Evolutionary conservation across 2,888 invertebrate genomes (phyloP), one percentile per base, ranked within the genome.

Genomic region (Sphaerophoria rueppellii): DNA sequence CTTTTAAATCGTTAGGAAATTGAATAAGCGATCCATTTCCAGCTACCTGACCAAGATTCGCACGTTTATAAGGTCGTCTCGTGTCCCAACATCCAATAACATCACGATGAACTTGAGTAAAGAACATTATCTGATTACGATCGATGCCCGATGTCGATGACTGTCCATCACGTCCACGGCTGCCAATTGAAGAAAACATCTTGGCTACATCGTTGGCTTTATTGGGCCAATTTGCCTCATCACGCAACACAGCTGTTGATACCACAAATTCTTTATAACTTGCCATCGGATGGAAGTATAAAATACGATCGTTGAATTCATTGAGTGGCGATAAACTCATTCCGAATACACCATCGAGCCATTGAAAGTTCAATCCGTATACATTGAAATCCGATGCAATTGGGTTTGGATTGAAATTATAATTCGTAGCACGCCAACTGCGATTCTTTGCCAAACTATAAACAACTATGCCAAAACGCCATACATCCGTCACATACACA

Each of bases 201-300:
- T 91, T 90, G 3, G 90, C 80, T 2, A 90, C 88, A 9, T 90
- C 90, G 14, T 89, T 90, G 4, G 88, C 88, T 12, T 89, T 89
- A 6, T 89, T 88, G 0, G 89, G 86, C 92, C 93, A 93, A 7
- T 92, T 89, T 0, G 92, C 92, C 87, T 95, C 94, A 85, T 96
- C 93, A 16, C 94, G 92, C 4, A 97, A 91, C 0, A 95, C 91
- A 0, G 94, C 93, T 0, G 96, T 94, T 40, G 94, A 93, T 0
- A 96, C 95, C 77, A 94, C 94, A 90, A 96, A 97, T 89, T 97
- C 96, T 91, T 91, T 60, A 88, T 94, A 95, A 89, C 96, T 96
- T 0, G 97, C 95, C 95, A 97, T 94, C 0, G 97, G 94, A 91
- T 97, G 96, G 89, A 96, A 97, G 89, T 94, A 96, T 34, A 97